A percentile compares a stretch with the other conserved stretches of the same genome.
These are phyloP conservation scores for Blastobasis lacticolella DNA, from an alignment of 2,888 invertebrate species.

Conservation along the genomic window DNA sequence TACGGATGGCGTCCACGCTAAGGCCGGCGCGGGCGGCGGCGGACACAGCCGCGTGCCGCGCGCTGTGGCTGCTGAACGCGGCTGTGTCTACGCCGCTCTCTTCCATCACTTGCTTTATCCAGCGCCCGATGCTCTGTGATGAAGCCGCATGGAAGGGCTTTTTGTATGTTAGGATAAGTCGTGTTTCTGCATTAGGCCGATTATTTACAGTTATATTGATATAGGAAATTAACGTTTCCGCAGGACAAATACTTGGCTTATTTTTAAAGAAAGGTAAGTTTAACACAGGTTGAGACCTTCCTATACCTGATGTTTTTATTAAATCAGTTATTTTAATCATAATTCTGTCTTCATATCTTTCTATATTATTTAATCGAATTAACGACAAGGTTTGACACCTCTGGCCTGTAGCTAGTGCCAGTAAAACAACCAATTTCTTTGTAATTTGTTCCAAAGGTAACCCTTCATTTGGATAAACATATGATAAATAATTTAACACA, in stretches of 20 bases:
- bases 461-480: background rate
- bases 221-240: background rate
- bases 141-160: constrained; percentile 6
- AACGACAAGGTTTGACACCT: constrained; percentile 11
- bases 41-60: constrained; percentile 13
- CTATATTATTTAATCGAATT: constrained; percentile 11
- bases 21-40: constrained; percentile 5
- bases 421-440: constrained; percentile 4
- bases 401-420: constrained; percentile 11
- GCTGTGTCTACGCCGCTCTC: constrained; percentile 4
- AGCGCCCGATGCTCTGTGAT: constrained; percentile 8
- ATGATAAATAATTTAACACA: constrained; percentile 6
- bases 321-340: constrained; percentile 9
- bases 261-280: constrained; percentile 2
- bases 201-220: constrained; percentile 1
- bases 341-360: background rate
- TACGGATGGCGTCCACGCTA: background rate
- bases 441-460: constrained; percentile 1
- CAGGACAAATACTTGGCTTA: constrained; percentile 6
- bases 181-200: background rate
- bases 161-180: constrained; percentile 3
- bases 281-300: constrained; percentile 6
- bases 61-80: constrained; percentile 9
- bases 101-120: constrained; percentile 5
- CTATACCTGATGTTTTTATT: constrained; percentile 11